Base-by-base conservation (phyloP, 2,797 vertebrate genomes). In the Pempheris klunzingeri region DNA sequence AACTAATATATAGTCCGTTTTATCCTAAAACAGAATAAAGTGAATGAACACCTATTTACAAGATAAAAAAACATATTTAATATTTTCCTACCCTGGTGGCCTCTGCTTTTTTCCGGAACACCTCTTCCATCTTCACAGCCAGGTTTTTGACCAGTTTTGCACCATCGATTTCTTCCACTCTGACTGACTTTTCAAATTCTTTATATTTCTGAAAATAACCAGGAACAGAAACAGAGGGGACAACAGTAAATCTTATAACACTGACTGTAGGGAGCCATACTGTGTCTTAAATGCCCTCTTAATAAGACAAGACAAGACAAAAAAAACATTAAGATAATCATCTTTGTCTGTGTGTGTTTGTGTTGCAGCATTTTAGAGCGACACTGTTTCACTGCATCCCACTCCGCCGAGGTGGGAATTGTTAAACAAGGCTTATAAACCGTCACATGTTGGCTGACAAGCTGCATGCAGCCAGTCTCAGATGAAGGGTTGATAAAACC, bases 121-220 rank as follows among this genome's bases (percentile, higher is more conserved):
- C 97, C 89, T 98, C 97, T 76, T 98, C 98, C 97, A 99, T 98
- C 90, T 95, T 97, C 90, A 97, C 95, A 7, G 98, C 97, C 90
- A 99, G 84, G 83, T 96, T 97, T 86, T 97, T 98, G 79, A 99
- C 98, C 83, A 99, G 93, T 55, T 97, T 97, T 77, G 97, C 94
- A 14, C 98, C 98, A 78, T 99, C 97, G 0, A 98, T 98, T 92
- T 99, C 98, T 86, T 99, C 97, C 90, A 97, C 95, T 87, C 95
- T 91, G 62, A 98, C 97, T 1, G 97, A 96, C 50, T 97, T 99
- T 83, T 98, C 98, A 74, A 96, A 96, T 74, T 99, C 98, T 93
- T 99, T 99, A 85, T 97, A 97, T 95, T 99, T 99, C 98, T 99
- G 87, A 78, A 93, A 93, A 72, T 54, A 54, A 72, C 60, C 50